These are phyloP conservation scores for Leptinotarsa juncta DNA, from an alignment of 2,888 invertebrate genomes.

Conservation along the genomic window DNA sequence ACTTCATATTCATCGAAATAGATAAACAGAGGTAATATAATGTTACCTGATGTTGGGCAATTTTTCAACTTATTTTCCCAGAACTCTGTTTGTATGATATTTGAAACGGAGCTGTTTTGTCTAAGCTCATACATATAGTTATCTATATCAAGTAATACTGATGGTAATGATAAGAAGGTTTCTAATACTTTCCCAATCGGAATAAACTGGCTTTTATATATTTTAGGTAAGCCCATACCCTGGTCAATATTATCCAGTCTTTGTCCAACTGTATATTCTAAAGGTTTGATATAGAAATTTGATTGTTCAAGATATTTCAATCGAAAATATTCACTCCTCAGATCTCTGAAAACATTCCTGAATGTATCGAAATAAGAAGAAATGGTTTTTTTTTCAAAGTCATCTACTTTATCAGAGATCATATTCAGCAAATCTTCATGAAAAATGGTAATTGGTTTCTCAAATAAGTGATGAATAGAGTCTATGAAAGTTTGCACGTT, in stretches of 20 bases:
- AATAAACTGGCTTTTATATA: slow-evolving; percentile 9
- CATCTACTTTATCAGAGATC: background rate
- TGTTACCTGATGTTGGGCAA: background rate
- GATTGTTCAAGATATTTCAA: slow-evolving; percentile 12
- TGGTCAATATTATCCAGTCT: slow-evolving; percentile 12
- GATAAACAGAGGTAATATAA: slow-evolving; percentile 31
- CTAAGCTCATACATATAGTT: slow-evolving; percentile 9
- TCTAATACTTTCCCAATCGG: slow-evolving; percentile 15
- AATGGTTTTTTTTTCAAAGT: slow-evolving; percentile 14
- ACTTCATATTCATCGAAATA: slow-evolving; percentile 50
- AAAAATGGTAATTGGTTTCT: background rate
- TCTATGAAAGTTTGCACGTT: slow-evolving; percentile 14
- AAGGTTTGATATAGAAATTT: slow-evolving; percentile 8
- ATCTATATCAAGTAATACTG: slow-evolving; percentile 3
- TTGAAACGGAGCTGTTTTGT: background rate
- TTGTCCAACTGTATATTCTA: slow-evolving; percentile 19
- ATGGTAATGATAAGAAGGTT: slow-evolving; percentile 7
- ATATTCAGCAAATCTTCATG: background rate
- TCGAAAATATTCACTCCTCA: slow-evolving; percentile 16
- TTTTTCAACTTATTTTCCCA: slow-evolving; percentile 28
- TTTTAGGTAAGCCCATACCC: slow-evolving; percentile 22
- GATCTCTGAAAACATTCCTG: slow-evolving; percentile 12
- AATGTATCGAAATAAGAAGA: slow-evolving; percentile 8
- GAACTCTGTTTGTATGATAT: slow-evolving; percentile 26
- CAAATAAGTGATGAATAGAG: background rate